Percentiles rank a stretch among this genome's conserved stretches.
phyloP scores from a whole-genome alignment of 30 jellyfish, hydroid and myxozoan genomes.

The Rhopilema esculentum region DNA sequence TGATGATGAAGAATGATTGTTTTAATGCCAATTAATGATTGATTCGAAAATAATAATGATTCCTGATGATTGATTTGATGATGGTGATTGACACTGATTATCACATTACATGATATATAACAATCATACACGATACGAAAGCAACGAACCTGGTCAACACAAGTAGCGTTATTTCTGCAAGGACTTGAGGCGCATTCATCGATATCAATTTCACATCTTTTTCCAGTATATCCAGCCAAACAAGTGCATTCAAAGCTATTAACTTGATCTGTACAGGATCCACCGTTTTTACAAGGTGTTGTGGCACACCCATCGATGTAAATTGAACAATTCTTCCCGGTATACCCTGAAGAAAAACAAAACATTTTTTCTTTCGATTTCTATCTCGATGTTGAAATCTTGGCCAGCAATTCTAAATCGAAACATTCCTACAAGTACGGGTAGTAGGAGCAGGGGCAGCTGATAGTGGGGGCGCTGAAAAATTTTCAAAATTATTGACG shows the following conservation, averaged over 20 bases:
- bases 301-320: constrained; percentile 66
- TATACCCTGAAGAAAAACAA: constrained; percentile 27
- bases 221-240: constrained; percentile 57
- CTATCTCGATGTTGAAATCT: not conserved
- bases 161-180: constrained; percentile 56
- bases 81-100: no score
- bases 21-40: no score
- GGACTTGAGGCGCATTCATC: constrained; percentile 69
- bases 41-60: no score
- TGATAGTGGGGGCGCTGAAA: no score
- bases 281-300: constrained; percentile 54
- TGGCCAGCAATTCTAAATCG: not conserved
- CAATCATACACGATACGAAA: no score
- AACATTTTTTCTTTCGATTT: not conserved
- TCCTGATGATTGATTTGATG: no score
- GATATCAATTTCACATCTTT: constrained; percentile 53
- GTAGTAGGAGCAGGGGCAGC: no score
- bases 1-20: no score
- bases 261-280: constrained; percentile 59
- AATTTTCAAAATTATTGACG: no score
- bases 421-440: no score
- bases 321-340: constrained; percentile 53
- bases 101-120: no score
- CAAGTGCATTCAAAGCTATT: constrained; percentile 61
- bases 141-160: constrained; percentile 45